Percentiles rank a stretch among this genome's conserved stretches.
Conservation (phyloP, 2,113 vertebrate species). For the Phodopus roborovskii region DNA sequence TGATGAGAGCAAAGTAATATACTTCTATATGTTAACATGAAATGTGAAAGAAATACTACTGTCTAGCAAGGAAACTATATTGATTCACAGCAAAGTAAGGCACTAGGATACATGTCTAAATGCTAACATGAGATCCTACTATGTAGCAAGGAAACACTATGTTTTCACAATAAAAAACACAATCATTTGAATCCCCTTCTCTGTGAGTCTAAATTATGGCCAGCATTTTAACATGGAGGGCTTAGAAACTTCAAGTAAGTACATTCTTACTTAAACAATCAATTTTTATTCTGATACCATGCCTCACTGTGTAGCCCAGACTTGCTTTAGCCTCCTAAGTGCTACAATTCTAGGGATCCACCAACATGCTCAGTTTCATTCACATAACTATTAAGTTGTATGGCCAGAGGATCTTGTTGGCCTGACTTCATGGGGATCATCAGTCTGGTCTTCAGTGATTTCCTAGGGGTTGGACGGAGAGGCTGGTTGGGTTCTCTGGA, state of each 20-base stretch:
- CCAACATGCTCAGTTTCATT: background rate
- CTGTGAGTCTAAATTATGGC: background rate
- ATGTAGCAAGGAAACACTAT: slow-evolving; percentile 1
- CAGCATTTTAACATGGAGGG: background rate
- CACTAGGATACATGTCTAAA: background rate
- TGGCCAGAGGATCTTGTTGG: background rate
- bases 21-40: background rate
- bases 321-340: background rate
- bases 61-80: background rate
- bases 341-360: background rate
- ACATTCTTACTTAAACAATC: background rate
- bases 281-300: background rate
- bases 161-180: slow-evolving; percentile 63
- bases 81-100: background rate
- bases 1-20: background rate
- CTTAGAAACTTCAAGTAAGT: background rate
- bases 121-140: background rate
- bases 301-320: background rate
- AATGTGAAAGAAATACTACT: background rate
- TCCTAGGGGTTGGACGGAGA: background rate
- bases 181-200: background rate
- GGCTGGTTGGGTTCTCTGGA: background rate
- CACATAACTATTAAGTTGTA: background rate
- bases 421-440: background rate
- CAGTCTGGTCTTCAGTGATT: background rate